phyloP scores from a whole-genome alignment of 1,140 invertebrate species.

The Epicauta chinensis region DNA sequence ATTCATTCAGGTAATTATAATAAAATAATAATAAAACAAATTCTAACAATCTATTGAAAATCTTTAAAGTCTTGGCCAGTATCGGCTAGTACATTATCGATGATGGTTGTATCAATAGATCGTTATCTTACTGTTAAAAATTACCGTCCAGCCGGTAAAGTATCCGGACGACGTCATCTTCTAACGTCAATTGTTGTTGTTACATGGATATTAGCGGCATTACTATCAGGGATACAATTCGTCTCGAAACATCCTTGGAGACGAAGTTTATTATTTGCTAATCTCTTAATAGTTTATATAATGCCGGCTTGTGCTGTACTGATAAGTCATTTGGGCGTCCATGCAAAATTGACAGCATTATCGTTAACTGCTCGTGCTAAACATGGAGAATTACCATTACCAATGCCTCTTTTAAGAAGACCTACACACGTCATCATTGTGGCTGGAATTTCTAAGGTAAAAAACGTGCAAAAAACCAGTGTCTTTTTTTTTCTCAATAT shows the following conservation, averaged over 20 bases:
- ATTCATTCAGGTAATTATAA: conserved; percentile 38
- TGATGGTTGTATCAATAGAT: conserved; percentile 67
- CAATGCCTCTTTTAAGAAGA: conserved; percentile 59
- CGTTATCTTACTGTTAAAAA: conserved; percentile 64
- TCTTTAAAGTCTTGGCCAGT: conserved; percentile 57
- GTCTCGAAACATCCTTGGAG: conserved; percentile 26
- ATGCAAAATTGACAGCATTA: conserved; percentile 63
- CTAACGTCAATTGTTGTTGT: conserved; percentile 41
- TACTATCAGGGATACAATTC: conserved; percentile 36
- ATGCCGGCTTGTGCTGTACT: conserved; percentile 39
- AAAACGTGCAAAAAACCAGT: background rate
- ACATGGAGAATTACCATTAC: conserved; percentile 58
- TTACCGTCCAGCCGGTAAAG: conserved; percentile 43
- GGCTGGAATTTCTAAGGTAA: conserved; percentile 50
- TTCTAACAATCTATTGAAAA: background rate
- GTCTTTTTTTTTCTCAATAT: too few relatives aligned
- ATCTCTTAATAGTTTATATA: conserved; percentile 43
- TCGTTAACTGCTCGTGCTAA: conserved; percentile 57
- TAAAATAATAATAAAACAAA: conserved; percentile 1
- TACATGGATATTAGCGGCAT: conserved; percentile 44
- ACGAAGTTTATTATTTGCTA: conserved; percentile 39
- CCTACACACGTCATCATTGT: conserved; percentile 72
- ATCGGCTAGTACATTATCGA: conserved; percentile 66
- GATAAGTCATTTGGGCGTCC: conserved; percentile 59
- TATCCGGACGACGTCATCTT: conserved; percentile 35